These are phyloP conservation scores for Brachirus orientalis DNA, from an alignment of 2,113 vertebrate species.

Conservation along the genomic window DNA sequence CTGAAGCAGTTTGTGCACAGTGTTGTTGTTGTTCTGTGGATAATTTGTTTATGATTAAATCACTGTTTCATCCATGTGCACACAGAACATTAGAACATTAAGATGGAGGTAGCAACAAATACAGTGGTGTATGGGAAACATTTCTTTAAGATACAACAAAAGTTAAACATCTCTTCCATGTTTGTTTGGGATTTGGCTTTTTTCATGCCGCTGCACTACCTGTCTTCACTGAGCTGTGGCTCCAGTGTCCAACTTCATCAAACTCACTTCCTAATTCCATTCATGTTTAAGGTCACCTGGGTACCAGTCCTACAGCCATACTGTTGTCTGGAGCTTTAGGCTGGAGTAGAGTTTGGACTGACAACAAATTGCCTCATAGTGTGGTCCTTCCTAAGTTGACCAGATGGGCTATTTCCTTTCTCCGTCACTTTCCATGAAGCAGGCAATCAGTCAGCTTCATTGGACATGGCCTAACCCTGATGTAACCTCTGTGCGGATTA, in stretches of 20 bases:
- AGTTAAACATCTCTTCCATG: neutral
- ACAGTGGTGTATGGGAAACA: no score
- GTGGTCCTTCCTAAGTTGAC: slow-evolving; percentile 11
- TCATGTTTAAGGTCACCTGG: slow-evolving; percentile 31
- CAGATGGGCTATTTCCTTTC: slow-evolving; percentile 60
- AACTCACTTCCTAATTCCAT: slow-evolving; percentile 20
- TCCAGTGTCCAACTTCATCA: slow-evolving; percentile 20
- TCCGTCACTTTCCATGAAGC: slow-evolving; percentile 68
- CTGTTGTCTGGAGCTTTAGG: slow-evolving; percentile 21
- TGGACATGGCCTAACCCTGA: slow-evolving; percentile 13
- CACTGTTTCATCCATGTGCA: no score
- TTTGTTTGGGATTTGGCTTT: neutral
- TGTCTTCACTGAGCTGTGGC: slow-evolving; percentile 2
- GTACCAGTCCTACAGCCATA: slow-evolving; percentile 2
- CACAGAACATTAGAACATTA: no score
- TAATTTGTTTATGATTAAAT: no score
- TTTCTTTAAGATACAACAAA: no score
- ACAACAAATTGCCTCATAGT: slow-evolving; percentile 32
- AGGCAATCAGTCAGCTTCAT: slow-evolving; percentile 63
- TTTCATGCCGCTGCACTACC: neutral
- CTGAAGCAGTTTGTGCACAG: no score
- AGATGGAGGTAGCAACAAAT: no score
- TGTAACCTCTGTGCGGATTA: slow-evolving; percentile 34
- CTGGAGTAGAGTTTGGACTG: slow-evolving; percentile 2
- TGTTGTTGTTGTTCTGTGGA: no score